These are phyloP conservation scores for Cotesia glomerata DNA, from an alignment of 1,140 invertebrate genomes.

Conservation along the genomic window DNA sequence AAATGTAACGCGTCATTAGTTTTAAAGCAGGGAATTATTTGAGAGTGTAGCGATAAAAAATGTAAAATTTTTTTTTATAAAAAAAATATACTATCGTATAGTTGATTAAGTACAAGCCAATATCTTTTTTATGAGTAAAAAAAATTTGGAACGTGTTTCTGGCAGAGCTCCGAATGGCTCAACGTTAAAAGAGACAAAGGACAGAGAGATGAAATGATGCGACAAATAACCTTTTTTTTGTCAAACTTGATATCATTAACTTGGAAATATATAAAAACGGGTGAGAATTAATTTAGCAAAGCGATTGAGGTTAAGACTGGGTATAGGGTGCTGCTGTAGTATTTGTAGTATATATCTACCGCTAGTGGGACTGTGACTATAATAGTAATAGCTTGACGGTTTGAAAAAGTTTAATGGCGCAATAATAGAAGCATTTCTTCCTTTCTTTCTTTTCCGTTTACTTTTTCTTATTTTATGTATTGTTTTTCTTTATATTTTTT, in stretches of 20 bases:
- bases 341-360: not conserved
- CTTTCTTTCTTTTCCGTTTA: not conserved
- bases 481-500: not conserved
- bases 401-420: constrained; percentile 44
- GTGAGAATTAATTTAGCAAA: constrained; percentile 47
- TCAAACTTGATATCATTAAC: constrained; percentile 42
- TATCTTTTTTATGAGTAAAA: not conserved
- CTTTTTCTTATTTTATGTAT: constrained; percentile 2
- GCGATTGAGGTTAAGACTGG: constrained; percentile 34
- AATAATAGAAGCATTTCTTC: constrained; percentile 41
- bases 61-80: not conserved
- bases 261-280: constrained; percentile 37
- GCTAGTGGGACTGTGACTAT: constrained; percentile 18
- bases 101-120: not conserved
- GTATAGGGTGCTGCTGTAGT: not conserved
- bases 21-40: too few relatives aligned
- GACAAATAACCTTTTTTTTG: constrained; percentile 45
- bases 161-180: constrained; percentile 21
- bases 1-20: too few relatives aligned
- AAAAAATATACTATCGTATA: not conserved
- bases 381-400: not conserved
- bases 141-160: constrained; percentile 13
- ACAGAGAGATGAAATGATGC: constrained; percentile 8
- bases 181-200: not conserved
- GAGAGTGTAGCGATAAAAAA: too few relatives aligned